A percentile compares a stretch with the other conserved stretches of the same genome.
Conservation (phyloP, 2,113 vertebrate genomes). For the Saimiri boliviensis region DNA sequence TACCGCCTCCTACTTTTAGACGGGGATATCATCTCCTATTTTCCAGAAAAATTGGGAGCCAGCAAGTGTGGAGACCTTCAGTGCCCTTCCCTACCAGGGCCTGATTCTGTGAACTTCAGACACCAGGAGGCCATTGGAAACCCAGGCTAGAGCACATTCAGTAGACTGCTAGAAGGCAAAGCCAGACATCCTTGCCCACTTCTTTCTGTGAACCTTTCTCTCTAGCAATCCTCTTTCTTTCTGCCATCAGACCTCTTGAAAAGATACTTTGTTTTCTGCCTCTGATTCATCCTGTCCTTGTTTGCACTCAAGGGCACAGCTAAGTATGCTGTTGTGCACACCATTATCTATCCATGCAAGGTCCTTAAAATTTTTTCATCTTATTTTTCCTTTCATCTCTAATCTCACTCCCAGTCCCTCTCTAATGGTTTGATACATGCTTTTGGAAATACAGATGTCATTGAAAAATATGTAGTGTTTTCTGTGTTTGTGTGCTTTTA, state of each 20-base stretch:
- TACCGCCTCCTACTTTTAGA: not conserved
- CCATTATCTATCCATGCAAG: not conserved
- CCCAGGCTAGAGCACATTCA: not conserved
- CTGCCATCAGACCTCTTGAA: not conserved
- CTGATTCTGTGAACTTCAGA: not conserved
- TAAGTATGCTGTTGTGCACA: not conserved
- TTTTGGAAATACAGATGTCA: slow-evolving; percentile 5
- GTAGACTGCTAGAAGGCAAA: not conserved
- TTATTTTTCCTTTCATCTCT: not conserved
- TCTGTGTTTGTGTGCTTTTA: not conserved
- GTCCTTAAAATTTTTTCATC: not conserved
- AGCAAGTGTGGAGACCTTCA: not conserved
- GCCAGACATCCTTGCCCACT: not conserved
- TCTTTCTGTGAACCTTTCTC: not conserved
- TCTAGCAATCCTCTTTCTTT: not conserved
- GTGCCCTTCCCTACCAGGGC: not conserved
- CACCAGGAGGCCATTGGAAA: not conserved
- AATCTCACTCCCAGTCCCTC: not conserved
- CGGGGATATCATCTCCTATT: not conserved
- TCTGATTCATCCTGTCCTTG: slow-evolving; percentile 24
- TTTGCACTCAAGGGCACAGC: slow-evolving; percentile 5
- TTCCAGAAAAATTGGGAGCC: slow-evolving; percentile 6
- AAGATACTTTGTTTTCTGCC: slow-evolving; percentile 34
- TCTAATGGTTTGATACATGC: not conserved
- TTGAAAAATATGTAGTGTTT: slow-evolving; percentile 9